These are phyloP conservation scores for Mizuhopecten yessoensis DNA, from an alignment of 1,140 invertebrate species.

Conservation along the genomic window DNA sequence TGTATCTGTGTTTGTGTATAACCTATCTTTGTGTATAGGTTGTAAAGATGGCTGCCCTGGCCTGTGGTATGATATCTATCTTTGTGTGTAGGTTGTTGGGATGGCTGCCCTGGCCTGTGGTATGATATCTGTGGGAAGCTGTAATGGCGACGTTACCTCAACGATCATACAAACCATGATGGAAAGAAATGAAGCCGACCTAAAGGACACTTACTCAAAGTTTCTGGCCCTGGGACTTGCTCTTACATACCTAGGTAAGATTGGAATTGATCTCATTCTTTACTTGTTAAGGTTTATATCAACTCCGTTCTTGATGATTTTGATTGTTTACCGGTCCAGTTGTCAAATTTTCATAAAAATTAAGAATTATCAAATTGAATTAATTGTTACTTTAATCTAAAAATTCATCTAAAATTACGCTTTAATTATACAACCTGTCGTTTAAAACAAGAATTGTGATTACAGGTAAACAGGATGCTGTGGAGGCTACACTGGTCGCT, in stretches of 20 bases:
- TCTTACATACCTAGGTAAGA: constrained; percentile 91
- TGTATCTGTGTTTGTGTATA: too few species aligned
- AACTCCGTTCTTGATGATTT: not conserved
- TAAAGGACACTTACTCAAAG: constrained; percentile 93
- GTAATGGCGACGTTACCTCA: constrained; percentile 95
- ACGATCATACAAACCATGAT: constrained; percentile 93
- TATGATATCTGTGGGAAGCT: constrained; percentile 97
- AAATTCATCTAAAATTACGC: too few species aligned
- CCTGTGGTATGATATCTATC: too few species aligned
- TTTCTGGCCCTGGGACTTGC: constrained; percentile 97
- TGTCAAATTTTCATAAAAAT: not conserved
- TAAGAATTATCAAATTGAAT: not conserved
- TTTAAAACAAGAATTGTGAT: constrained; percentile 36
- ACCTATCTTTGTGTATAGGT: too few species aligned
- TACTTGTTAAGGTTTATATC: too few species aligned
- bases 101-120: constrained; percentile 97
- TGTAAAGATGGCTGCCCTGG: too few species aligned
- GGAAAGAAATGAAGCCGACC: constrained; percentile 91
- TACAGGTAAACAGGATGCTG: constrained; percentile 94
- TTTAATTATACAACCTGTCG: too few species aligned
- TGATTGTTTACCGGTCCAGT: not conserved
- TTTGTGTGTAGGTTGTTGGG: constrained; percentile 88
- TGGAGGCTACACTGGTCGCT: constrained; percentile 96
- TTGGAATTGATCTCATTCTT: not conserved
- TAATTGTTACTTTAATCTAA: too few species aligned